Percentiles rank a stretch among this genome's conserved stretches.
phyloP scores from a whole-genome alignment of 1,140 invertebrate genomes.

The Odontomachus brunneus region DNA sequence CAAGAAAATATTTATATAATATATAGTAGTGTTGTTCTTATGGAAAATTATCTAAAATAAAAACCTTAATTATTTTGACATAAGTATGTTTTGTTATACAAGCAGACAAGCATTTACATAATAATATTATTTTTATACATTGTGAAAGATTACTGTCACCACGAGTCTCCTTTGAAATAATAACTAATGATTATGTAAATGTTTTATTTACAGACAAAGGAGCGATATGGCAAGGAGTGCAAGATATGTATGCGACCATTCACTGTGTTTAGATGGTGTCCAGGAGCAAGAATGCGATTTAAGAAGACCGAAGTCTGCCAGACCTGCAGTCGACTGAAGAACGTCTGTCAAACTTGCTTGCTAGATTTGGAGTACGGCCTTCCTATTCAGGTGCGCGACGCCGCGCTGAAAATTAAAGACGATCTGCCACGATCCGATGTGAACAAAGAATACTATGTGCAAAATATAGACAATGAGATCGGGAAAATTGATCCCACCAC shows the following conservation, averaged over 20 bases:
- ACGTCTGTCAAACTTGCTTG: slow-evolving; percentile 99
- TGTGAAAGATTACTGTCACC: too few species aligned
- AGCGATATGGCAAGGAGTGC: slow-evolving; percentile 99
- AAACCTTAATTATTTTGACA: too few species aligned
- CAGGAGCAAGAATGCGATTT: slow-evolving; percentile 98
- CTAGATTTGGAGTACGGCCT: slow-evolving; percentile 99
- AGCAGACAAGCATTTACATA: too few species aligned
- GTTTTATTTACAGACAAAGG: slow-evolving; percentile 94
- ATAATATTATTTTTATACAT: too few species aligned
- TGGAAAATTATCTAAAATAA: too few species aligned
- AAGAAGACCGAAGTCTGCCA: slow-evolving; percentile 99
- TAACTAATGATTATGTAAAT: neutral
- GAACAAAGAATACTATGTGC: slow-evolving; percentile 99
- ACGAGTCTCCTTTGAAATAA: too few species aligned
- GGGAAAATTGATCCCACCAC: slow-evolving; percentile 87
- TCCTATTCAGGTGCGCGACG: slow-evolving; percentile 97
- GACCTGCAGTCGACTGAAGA: slow-evolving; percentile 99
- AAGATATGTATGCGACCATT: slow-evolving; percentile 99
- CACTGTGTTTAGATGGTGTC: slow-evolving; percentile 99
- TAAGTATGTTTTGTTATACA: too few species aligned
- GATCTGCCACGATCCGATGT: slow-evolving; percentile 98
- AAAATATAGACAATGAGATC: slow-evolving; percentile 95
- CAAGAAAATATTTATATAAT: too few species aligned
- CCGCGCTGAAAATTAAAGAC: slow-evolving; percentile 97
- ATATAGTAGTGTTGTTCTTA: too few species aligned